These are phyloP conservation scores for Rhizomys pruinosus DNA, from an alignment of 2,113 vertebrate genomes.

Conservation along the genomic window DNA sequence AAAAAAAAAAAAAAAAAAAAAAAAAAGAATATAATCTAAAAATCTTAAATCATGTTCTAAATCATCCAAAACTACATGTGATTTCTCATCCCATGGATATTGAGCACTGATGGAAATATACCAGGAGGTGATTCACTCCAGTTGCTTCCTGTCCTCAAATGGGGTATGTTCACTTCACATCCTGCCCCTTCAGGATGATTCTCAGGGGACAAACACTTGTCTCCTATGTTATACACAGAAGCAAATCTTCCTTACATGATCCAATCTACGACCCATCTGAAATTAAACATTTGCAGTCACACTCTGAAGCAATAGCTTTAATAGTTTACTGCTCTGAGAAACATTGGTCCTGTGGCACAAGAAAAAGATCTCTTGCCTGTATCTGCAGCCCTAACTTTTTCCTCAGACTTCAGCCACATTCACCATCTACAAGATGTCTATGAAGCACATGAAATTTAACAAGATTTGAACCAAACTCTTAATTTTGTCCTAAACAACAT, in stretches of 20 bases:
- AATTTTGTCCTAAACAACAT: background rate
- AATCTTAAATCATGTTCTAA: constrained; percentile 25
- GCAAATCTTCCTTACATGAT: background rate
- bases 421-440: background rate
- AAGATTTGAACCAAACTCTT: background rate
- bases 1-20: no score
- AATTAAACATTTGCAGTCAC: background rate
- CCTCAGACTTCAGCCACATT: background rate
- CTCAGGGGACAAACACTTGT: constrained; percentile 23
- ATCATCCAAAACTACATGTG: background rate
- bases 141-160: background rate
- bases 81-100: background rate
- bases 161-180: background rate
- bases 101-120: background rate
- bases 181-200: background rate
- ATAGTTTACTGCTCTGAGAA: background rate
- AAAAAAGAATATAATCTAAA: background rate
- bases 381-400: background rate
- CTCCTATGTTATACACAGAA: constrained; percentile 41
- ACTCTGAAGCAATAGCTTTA: background rate
- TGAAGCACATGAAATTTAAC: background rate
- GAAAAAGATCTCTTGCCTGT: background rate
- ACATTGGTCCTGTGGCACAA: background rate
- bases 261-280: constrained; percentile 2
- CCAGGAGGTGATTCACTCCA: constrained; percentile 20